Evolutionary conservation across 2,113 vertebrate species (phyloP).

Genomic region (Sula dactylatra): DNA sequence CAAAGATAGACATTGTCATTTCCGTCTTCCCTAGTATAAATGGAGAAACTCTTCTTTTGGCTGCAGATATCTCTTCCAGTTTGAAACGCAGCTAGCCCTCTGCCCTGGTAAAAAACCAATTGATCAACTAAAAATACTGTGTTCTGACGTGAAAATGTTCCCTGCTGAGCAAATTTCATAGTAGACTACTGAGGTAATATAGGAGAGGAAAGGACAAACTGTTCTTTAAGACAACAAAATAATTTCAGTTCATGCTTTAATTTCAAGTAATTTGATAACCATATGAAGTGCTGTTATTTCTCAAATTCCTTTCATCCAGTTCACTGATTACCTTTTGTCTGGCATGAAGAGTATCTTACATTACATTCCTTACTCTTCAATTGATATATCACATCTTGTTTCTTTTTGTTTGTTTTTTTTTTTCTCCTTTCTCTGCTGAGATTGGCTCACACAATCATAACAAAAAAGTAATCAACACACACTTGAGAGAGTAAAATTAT

Average conservation of each 20-base stretch:
- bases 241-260: background rate
- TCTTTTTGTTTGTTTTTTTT: background rate
- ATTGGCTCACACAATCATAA: constrained; percentile 37
- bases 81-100: background rate
- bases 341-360: background rate
- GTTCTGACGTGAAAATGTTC: background rate
- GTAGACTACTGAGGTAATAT: background rate
- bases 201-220: background rate
- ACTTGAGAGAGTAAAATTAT: constrained; percentile 30
- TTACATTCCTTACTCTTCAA: constrained; percentile 37
- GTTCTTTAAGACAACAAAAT: background rate
- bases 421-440: background rate
- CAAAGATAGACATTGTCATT: background rate
- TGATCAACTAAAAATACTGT: background rate
- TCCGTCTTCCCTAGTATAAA: background rate
- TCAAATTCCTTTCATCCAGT: background rate
- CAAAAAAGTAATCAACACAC: constrained; percentile 43
- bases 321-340: constrained; percentile 31
- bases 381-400: background rate
- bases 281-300: background rate
- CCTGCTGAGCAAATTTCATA: background rate
- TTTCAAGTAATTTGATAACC: constrained; percentile 28
- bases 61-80: background rate
- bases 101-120: background rate
- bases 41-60: background rate